These are phyloP conservation scores for Chloroclysta siterata DNA, from an alignment of 2,888 invertebrate species.

Conservation along the genomic window DNA sequence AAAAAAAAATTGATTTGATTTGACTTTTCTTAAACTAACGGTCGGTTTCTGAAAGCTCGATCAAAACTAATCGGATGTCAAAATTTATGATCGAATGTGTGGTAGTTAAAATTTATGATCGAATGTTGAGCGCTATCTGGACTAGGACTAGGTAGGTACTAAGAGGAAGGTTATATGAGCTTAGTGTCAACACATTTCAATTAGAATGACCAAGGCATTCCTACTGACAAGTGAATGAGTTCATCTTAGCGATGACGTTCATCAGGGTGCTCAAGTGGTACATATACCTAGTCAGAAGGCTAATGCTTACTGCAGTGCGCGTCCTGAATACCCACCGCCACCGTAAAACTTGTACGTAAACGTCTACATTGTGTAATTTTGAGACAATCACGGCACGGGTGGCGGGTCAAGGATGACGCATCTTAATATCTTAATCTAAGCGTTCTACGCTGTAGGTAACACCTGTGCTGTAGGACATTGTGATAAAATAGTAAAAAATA, in stretches of 20 bases:
- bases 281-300: constrained; percentile 19
- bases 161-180: background rate
- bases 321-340: constrained; percentile 49
- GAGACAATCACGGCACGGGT: constrained; percentile 31
- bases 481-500: too few relatives aligned
- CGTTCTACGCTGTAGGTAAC: constrained; percentile 13
- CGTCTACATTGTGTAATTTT: constrained; percentile 44
- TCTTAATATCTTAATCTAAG: constrained; percentile 24
- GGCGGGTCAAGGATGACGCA: constrained; percentile 43
- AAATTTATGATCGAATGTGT: too few relatives aligned
- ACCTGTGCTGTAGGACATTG: background rate
- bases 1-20: too few relatives aligned
- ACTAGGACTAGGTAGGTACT: background rate
- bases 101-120: background rate
- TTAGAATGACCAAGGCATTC: constrained; percentile 9
- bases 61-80: too few relatives aligned
- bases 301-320: constrained; percentile 43
- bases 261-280: constrained; percentile 7
- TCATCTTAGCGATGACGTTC: constrained; percentile 28
- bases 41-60: too few relatives aligned
- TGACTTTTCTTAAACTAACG: too few relatives aligned
- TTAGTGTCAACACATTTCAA: constrained; percentile 12
- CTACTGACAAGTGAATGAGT: constrained; percentile 4
- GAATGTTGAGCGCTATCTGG: background rate
- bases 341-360: constrained; percentile 30